Evolutionary conservation across 1,140 invertebrate species (phyloP).

Genomic region (Ganaspis sp.): DNA sequence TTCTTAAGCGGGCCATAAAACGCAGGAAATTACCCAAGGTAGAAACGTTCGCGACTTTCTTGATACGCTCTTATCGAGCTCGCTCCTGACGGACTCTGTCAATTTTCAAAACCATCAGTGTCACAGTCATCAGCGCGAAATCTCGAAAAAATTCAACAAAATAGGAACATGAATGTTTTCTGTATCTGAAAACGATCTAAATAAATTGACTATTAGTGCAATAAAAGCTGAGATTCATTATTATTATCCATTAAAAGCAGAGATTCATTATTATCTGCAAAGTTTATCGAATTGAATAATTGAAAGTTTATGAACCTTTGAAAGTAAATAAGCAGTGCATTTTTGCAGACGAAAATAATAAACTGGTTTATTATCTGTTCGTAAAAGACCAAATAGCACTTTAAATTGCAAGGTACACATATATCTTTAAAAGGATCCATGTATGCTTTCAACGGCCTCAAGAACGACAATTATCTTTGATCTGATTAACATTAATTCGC

Average conservation of each 20-base stretch:
- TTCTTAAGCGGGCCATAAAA: constrained; percentile 69
- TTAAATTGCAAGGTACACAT: constrained; percentile 44
- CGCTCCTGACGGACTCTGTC: constrained; percentile 43
- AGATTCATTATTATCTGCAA: neutral
- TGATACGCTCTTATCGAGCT: constrained; percentile 65
- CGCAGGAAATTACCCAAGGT: constrained; percentile 71
- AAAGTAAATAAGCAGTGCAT: neutral
- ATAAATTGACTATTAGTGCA: neutral
- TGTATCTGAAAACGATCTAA: neutral
- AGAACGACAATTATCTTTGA: constrained; percentile 46
- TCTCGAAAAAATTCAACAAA: constrained; percentile 12
- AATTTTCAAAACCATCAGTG: constrained; percentile 39
- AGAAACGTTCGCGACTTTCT: constrained; percentile 56
- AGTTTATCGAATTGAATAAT: constrained; percentile 14
- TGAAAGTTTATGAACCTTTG: constrained; percentile 9
- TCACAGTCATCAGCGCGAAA: neutral
- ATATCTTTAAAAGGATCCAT: constrained; percentile 50
- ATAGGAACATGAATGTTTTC: neutral
- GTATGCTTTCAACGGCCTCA: constrained; percentile 51
- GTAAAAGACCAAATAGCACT: constrained; percentile 46
- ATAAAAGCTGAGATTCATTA: neutral
- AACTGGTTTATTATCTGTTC: constrained; percentile 53
- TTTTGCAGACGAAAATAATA: constrained; percentile 36
- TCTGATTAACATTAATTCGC: constrained; percentile 46
- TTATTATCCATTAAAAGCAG: neutral